These are phyloP conservation scores for Eupeodes luniger DNA, from an alignment of 2,888 invertebrate genomes.

Conservation along the genomic window DNA sequence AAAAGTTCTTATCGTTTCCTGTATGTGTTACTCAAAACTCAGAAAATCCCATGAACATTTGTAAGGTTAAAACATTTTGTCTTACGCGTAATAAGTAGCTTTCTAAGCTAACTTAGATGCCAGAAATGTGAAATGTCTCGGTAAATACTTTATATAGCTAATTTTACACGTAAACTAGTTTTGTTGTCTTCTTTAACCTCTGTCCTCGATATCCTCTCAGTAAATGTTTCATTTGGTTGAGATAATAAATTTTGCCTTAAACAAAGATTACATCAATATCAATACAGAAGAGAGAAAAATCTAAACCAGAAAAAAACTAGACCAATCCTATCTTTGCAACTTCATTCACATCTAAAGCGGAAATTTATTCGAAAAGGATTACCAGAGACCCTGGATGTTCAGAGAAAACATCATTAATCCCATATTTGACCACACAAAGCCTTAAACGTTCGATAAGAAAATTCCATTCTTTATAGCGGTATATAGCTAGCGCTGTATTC, in stretches of 20 bases:
- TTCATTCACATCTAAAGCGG: slow-evolving; percentile 54
- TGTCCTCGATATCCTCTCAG: background rate
- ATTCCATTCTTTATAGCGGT: slow-evolving; percentile 33
- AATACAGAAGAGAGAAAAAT: background rate
- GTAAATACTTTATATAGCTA: background rate
- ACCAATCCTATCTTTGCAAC: slow-evolving; percentile 44
- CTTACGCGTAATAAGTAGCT: too few species aligned
- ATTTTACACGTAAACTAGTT: background rate
- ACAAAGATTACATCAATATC: slow-evolving; percentile 6
- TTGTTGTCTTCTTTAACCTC: background rate
- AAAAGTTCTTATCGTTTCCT: too few species aligned
- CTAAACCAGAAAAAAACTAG: slow-evolving; percentile 32
- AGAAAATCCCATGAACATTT: too few species aligned
- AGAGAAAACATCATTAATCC: slow-evolving; percentile 67
- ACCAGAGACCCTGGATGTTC: background rate
- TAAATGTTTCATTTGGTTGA: background rate
- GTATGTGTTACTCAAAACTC: too few species aligned
- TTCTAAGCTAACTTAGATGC: too few species aligned
- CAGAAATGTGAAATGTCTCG: too few species aligned
- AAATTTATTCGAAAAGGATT: slow-evolving; percentile 70
- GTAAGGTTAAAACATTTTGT: too few species aligned
- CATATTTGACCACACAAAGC: slow-evolving; percentile 70
- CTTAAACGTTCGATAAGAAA: slow-evolving; percentile 68
- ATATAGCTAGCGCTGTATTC: background rate
- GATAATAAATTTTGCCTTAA: background rate